A percentile compares a stretch with the other conserved stretches of the same genome.
phyloP scores from a whole-genome alignment of 2,797 vertebrate genomes.

The Gambusia yucatana region DNA sequence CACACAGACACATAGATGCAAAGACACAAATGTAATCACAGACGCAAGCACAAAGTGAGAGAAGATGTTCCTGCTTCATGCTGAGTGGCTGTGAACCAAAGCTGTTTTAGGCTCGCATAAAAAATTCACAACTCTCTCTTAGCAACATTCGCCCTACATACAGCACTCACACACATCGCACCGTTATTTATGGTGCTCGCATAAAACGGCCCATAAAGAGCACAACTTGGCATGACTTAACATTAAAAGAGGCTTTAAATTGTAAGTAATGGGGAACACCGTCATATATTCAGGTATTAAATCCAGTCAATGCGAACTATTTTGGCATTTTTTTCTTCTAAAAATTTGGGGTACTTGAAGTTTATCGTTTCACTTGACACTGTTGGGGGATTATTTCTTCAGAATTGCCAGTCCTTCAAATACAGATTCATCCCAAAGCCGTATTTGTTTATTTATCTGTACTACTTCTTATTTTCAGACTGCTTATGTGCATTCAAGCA shows the following conservation, averaged over 20 bases:
- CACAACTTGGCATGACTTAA: conserved; percentile 17
- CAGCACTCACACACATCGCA: conserved; percentile 48
- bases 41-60: conserved; percentile 31
- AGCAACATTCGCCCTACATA: conserved; percentile 79
- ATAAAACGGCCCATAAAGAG: conserved; percentile 27
- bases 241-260: conserved; percentile 26
- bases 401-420: conserved; percentile 9
- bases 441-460: conserved; percentile 11
- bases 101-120: conserved; percentile 77
- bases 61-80: conserved; percentile 58
- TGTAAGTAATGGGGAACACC: conserved; percentile 15
- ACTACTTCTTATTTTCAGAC: background rate
- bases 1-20: conserved; percentile 1
- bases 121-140: conserved; percentile 78
- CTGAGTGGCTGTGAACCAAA: conserved; percentile 63
- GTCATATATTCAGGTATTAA: background rate
- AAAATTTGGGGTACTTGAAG: conserved; percentile 16
- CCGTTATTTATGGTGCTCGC: conserved; percentile 57
- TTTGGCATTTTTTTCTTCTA: conserved; percentile 23
- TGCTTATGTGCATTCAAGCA: conserved; percentile 18
- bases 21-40: conserved; percentile 15
- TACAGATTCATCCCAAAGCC: conserved; percentile 19
- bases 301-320: conserved; percentile 3
- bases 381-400: conserved; percentile 31
- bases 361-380: conserved; percentile 4